Conservation (phyloP, 2,113 vertebrate genomes). For the Acrocephalus kingi region DNA sequence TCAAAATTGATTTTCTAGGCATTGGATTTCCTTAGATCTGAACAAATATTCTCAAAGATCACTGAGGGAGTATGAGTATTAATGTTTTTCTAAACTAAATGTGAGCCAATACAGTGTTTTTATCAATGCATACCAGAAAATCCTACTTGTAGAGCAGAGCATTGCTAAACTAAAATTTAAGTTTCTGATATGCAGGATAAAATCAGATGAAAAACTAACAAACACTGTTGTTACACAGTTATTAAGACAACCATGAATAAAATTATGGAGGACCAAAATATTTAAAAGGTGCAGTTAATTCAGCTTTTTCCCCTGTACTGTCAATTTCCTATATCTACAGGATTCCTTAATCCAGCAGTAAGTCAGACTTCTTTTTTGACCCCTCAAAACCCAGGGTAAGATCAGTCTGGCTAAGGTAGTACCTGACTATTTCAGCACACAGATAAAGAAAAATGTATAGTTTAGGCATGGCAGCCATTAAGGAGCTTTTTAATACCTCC, state of each 20-base stretch:
- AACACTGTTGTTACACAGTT: neutral
- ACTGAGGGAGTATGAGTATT: neutral
- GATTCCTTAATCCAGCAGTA: neutral
- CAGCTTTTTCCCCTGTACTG: neutral
- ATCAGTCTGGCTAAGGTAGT: neutral
- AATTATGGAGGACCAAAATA: neutral
- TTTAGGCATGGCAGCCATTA: neutral
- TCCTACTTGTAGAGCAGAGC: neutral
- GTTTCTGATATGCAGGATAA: neutral
- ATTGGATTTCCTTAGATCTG: neutral
- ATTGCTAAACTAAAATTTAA: neutral
- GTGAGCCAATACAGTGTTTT: neutral
- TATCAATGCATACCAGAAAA: neutral
- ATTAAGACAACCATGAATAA: neutral
- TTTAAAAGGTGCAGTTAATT: neutral
- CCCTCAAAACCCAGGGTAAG: neutral
- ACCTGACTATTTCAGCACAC: neutral
- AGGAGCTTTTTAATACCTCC: neutral
- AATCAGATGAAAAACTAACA: neutral
- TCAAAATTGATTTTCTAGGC: neutral
- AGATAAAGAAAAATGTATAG: neutral
- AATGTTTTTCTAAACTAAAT: neutral
- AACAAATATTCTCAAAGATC: neutral
- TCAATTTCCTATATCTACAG: neutral
- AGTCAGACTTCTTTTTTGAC: neutral